These are phyloP conservation scores for Gorsachius magnificus DNA, from an alignment of 2,797 vertebrate species.

Conservation along the genomic window DNA sequence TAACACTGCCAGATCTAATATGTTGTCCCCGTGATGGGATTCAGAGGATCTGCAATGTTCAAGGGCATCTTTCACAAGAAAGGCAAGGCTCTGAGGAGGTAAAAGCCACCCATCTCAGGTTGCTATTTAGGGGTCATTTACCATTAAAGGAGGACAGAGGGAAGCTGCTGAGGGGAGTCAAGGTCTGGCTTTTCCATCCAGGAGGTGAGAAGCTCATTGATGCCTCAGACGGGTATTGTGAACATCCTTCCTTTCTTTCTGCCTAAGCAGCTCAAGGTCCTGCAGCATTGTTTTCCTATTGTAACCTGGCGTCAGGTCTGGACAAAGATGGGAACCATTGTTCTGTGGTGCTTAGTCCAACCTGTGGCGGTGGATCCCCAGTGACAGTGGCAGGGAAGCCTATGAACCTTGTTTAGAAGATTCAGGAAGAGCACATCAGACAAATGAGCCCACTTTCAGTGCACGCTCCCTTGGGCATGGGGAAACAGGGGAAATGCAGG, in stretches of 20 bases:
- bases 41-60: not conserved
- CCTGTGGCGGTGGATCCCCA: not conserved
- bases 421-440: not conserved
- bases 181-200: not conserved
- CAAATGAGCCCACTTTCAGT: not conserved
- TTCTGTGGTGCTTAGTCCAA: not conserved
- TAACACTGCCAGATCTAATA: not conserved
- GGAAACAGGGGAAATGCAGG: not conserved
- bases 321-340: not conserved
- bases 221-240: not conserved
- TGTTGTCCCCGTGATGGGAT: not conserved
- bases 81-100: not conserved
- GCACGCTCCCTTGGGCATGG: accelerated
- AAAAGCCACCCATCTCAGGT: not conserved
- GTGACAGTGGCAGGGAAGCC: not conserved
- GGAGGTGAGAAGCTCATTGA: not conserved
- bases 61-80: not conserved
- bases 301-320: not conserved
- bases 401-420: not conserved
- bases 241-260: conserved; percentile 24
- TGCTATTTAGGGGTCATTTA: not conserved
- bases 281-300: not conserved
- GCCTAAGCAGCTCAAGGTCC: not conserved
- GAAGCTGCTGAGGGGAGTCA: not conserved
- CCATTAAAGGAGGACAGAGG: not conserved